Percentiles rank a stretch among this genome's conserved stretches.
phyloP scores from a whole-genome alignment of 2,888 invertebrate species.

The Gisinianus flammeolus region DNA sequence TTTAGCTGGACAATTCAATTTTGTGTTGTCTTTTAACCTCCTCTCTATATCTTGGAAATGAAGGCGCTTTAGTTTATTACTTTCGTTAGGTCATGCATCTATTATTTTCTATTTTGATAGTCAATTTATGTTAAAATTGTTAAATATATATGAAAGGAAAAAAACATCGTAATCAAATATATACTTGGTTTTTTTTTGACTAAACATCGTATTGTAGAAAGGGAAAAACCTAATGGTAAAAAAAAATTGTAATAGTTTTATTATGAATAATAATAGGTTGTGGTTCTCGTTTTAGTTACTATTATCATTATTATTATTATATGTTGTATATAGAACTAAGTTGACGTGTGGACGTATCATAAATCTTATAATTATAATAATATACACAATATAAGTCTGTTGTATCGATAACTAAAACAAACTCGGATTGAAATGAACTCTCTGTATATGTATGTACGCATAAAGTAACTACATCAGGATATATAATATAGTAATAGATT shows the following conservation, averaged over 20 bases:
- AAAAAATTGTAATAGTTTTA: constrained; percentile 28
- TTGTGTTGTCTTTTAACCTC: neutral
- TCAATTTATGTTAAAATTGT: neutral
- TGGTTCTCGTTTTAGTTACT: constrained; percentile 24
- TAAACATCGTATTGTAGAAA: constrained; percentile 19
- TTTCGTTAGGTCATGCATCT: constrained; percentile 16
- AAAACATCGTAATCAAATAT: no score
- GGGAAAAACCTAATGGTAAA: neutral
- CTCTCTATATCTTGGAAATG: neutral
- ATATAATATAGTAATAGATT: no score
- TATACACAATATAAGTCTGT: no score
- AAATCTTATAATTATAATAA: no score
- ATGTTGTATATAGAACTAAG: no score
- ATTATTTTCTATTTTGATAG: constrained; percentile 27
- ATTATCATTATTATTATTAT: no score
- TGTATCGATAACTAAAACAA: no score
- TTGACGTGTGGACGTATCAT: no score
- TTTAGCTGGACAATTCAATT: no score
- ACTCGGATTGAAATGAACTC: no score
- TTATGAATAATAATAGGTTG: constrained; percentile 25
- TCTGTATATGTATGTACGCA: no score
- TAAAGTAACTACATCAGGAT: no score
- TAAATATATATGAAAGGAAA: constrained; percentile 3
- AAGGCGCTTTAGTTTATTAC: constrained; percentile 4
- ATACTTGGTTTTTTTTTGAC: constrained; percentile 16